Conservation (phyloP, 2,888 invertebrate species). For the Brenthis daphne region DNA sequence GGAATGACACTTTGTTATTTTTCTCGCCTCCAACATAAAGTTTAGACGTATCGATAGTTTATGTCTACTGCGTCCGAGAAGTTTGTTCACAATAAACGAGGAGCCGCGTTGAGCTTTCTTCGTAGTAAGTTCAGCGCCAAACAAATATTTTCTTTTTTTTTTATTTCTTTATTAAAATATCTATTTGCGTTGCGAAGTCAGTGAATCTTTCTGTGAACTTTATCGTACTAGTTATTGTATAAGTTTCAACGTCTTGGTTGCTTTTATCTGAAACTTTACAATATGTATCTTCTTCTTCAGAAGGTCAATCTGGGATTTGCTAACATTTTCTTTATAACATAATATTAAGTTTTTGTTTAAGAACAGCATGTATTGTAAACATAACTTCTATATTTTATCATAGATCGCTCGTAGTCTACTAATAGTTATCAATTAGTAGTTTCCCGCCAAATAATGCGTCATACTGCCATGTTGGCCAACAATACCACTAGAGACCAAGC, state of each 20-base stretch:
- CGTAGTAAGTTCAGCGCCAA: background rate
- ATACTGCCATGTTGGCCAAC: constrained; percentile 65
- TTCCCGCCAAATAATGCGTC: constrained; percentile 34
- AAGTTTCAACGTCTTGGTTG: background rate
- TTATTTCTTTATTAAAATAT: background rate
- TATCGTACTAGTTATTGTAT: background rate
- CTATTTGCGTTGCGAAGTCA: background rate
- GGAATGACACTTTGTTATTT: constrained; percentile 46
- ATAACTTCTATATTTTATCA: background rate
- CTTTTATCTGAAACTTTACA: constrained; percentile 9
- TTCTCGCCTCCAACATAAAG: constrained; percentile 31
- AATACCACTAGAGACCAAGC: constrained; percentile 57
- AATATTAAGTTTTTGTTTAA: background rate
- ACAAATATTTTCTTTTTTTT: background rate
- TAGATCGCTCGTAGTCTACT: background rate
- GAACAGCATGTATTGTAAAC: background rate
- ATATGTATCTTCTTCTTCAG: too few relatives aligned
- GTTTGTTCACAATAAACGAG: constrained; percentile 17
- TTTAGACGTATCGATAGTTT: constrained; percentile 32
- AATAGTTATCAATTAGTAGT: constrained; percentile 31
- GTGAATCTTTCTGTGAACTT: background rate
- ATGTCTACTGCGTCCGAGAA: constrained; percentile 18
- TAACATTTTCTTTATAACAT: too few relatives aligned
- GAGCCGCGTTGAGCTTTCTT: constrained; percentile 3
- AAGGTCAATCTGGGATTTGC: too few relatives aligned